Conservation (phyloP, 2,797 vertebrate genomes). For the Fistularia tabacaria region DNA sequence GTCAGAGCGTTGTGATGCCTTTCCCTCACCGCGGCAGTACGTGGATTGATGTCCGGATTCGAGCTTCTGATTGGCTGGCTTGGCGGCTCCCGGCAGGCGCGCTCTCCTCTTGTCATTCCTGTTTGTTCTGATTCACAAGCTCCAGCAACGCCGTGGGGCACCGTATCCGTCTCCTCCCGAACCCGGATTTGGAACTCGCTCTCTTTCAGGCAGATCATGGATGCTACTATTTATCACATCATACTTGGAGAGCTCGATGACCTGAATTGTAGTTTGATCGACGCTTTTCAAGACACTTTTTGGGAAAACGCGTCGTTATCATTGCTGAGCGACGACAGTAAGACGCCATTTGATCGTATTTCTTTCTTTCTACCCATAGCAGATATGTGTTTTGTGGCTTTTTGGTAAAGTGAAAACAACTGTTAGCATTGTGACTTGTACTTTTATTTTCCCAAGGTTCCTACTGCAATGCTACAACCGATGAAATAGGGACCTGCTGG, state of each 20-base stretch:
- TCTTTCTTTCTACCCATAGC: too few species aligned
- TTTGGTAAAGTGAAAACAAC: background rate
- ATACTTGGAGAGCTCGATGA: constrained; percentile 85
- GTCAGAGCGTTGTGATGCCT: too few species aligned
- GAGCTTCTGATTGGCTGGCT: constrained; percentile 47
- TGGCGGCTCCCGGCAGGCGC: constrained; percentile 33
- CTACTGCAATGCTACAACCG: constrained; percentile 90
- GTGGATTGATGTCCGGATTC: too few species aligned
- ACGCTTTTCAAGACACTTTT: constrained; percentile 80
- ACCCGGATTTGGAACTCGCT: background rate
- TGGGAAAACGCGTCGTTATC: constrained; percentile 78
- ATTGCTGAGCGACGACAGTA: constrained; percentile 82
- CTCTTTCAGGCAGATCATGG: constrained; percentile 59
- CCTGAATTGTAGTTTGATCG: constrained; percentile 88
- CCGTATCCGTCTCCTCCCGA: constrained; percentile 19
- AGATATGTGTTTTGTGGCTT: constrained; percentile 1
- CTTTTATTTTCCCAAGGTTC: constrained; percentile 64
- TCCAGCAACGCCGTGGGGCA: constrained; percentile 32
- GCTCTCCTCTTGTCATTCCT: constrained; percentile 27
- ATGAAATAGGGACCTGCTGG: constrained; percentile 99
- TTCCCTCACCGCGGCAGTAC: constrained; percentile 4
- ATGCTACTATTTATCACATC: constrained; percentile 76
- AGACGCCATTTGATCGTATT: constrained; percentile 32
- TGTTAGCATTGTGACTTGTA: background rate
- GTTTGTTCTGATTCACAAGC: constrained; percentile 42